A percentile compares a stretch with the other conserved stretches of the same genome.
These are phyloP conservation scores for Epinephelus moara DNA, from an alignment of 2,113 vertebrate species.

Conservation along the genomic window DNA sequence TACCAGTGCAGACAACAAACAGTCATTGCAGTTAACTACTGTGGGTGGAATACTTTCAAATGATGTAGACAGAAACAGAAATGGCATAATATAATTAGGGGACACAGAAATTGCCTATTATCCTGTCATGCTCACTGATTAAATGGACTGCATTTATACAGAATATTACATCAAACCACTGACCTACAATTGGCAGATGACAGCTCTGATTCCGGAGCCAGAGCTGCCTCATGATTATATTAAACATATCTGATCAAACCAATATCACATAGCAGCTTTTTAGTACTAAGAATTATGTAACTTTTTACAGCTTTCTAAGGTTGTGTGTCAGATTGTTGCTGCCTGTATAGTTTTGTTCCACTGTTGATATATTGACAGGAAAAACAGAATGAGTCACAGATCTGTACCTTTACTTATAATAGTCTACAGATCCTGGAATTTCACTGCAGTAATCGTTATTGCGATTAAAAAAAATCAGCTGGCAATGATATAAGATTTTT, in stretches of 20 bases:
- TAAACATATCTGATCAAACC: background rate
- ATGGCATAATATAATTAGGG: background rate
- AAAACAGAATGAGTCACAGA: slow-evolving; percentile 31
- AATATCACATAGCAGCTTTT: background rate
- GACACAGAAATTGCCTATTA: background rate
- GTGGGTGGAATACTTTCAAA: slow-evolving; percentile 14
- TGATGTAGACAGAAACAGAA: slow-evolving; percentile 11
- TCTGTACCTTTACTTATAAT: background rate
- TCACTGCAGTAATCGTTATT: background rate
- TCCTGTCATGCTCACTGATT: background rate
- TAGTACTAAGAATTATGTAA: too few relatives aligned
- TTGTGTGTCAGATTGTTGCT: slow-evolving; percentile 17
- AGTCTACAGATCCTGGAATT: background rate
- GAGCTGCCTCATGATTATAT: too few relatives aligned
- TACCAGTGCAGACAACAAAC: slow-evolving; percentile 13
- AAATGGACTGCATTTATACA: too few relatives aligned
- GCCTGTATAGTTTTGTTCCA: slow-evolving; percentile 1
- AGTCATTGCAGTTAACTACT: slow-evolving; percentile 21
- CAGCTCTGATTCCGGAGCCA: too few relatives aligned
- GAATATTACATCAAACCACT: too few relatives aligned
- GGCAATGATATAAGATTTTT: background rate
- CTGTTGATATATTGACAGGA: slow-evolving; percentile 41
- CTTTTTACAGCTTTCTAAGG: slow-evolving; percentile 5
- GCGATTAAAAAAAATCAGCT: background rate
- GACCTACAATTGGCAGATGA: too few relatives aligned